phyloP scores from a whole-genome alignment of 2,113 vertebrate genomes.

The Morone saxatilis region DNA sequence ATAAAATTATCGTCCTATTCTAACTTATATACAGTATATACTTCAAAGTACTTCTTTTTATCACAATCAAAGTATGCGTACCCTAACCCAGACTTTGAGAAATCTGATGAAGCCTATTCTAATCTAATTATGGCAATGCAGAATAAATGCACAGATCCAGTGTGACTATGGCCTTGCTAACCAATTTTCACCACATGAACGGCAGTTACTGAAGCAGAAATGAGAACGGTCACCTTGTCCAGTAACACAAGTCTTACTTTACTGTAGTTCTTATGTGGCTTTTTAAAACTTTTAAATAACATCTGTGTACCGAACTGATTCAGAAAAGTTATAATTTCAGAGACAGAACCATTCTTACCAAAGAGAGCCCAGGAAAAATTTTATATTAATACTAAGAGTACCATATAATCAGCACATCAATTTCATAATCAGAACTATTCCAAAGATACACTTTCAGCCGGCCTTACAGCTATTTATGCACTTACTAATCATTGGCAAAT shows the following conservation, averaged over 20 bases:
- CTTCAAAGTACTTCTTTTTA: neutral
- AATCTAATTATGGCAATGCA: too few relatives aligned
- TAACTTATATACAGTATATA: neutral
- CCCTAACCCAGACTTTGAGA: too few relatives aligned
- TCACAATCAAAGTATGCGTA: too few relatives aligned
- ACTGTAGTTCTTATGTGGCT: neutral
- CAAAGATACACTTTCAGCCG: slow-evolving; percentile 12
- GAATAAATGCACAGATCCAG: too few relatives aligned
- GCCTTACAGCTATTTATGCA: slow-evolving; percentile 4
- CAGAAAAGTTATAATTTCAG: neutral
- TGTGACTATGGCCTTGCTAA: too few relatives aligned
- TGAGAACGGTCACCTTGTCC: neutral
- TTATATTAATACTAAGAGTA: neutral
- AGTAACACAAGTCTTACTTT: neutral
- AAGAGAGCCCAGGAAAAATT: slow-evolving; percentile 1
- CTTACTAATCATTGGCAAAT: slow-evolving; percentile 45
- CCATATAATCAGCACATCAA: slow-evolving; percentile 26
- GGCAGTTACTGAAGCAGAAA: too few relatives aligned
- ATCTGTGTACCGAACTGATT: neutral
- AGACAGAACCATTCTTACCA: neutral
- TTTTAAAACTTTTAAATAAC: neutral
- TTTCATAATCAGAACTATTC: slow-evolving; percentile 32
- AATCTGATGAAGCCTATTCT: too few relatives aligned
- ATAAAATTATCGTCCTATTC: neutral
- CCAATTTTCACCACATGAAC: too few relatives aligned